Base-by-base conservation (phyloP, 2,113 vertebrate species). In the Pholis gunnellus region DNA sequence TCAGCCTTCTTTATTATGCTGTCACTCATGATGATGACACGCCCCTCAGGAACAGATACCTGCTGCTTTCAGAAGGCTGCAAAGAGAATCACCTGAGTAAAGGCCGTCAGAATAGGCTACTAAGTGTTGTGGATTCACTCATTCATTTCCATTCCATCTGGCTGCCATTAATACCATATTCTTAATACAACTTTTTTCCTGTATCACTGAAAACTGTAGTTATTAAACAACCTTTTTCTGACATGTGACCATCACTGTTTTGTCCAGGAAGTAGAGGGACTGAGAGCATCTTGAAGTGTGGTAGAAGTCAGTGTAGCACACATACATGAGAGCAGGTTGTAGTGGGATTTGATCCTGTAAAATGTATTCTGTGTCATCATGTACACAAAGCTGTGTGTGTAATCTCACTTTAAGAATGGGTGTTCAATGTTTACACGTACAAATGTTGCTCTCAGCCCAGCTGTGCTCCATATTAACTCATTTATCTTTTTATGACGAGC, bases 401-500 rank as follows among this genome's bases (percentile, higher is more conserved):
- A 0, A 5, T 79, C 40, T 64, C 48, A 72, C 8, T 57, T 31
- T 3, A 17, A 7, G 40, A 68, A 68, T 29, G 0, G 1, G 31
- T 18, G 11, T 29, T 40, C 14, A 52, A 15, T 40, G 31, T 10
- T 50, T 22, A 27, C 17, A 61, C 15, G 54, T 66, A 78, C 40
- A 78, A 40, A 56, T n/a, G 20, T 27, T 42, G 59, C 44, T 34
- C 40, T 56, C 76, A 81, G 61, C 84, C 75, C 86, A 82, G 78
- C 65, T n/a, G 60, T 66, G 52, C 67, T 46, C 52, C 42, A 25
- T 52, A 31, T 54, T 48, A 68, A 40, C 65, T 29, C 54, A 68
- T 80, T 78, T 31, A 54, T 83, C 63, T 73, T 81, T 72, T 79
- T 36, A 74, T 67, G 72, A 57, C 15, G 73, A 76, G 73, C 61